These are phyloP conservation scores for Lepus europaeus DNA, from an alignment of 2,113 vertebrate species.

Conservation along the genomic window DNA sequence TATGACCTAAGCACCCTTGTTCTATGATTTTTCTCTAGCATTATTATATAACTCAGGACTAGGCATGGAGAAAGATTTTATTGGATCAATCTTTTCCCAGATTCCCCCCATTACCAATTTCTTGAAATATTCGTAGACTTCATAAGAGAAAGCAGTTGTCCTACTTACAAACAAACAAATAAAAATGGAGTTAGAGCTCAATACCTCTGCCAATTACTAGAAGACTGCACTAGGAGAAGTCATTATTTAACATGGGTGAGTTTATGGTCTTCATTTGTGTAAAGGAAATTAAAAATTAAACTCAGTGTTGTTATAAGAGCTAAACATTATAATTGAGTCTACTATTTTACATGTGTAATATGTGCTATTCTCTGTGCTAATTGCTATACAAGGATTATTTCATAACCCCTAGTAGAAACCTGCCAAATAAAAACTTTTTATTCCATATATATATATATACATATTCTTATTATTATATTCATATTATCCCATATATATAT, in stretches of 20 bases:
- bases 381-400: neutral
- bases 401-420: neutral
- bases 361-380: neutral
- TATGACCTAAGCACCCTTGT: neutral
- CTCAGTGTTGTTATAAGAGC: neutral
- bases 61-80: neutral
- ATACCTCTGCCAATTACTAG: neutral
- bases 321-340: neutral
- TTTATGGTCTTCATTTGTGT: neutral
- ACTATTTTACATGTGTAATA: neutral
- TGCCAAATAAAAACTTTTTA: neutral
- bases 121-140: neutral
- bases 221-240: neutral
- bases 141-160: neutral
- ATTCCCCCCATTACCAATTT: neutral
- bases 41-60: neutral
- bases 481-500: no score
- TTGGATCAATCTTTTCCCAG: neutral
- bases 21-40: slow-evolving; percentile 1
- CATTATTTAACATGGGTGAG: neutral
- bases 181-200: neutral
- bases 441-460: neutral
- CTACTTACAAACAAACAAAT: neutral
- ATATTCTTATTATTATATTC: no score
- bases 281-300: neutral